Evolutionary conservation across 1,140 invertebrate species (phyloP), one percentile per base, ranked within the genome.

Genomic region (Odontomachus brunneus): DNA sequence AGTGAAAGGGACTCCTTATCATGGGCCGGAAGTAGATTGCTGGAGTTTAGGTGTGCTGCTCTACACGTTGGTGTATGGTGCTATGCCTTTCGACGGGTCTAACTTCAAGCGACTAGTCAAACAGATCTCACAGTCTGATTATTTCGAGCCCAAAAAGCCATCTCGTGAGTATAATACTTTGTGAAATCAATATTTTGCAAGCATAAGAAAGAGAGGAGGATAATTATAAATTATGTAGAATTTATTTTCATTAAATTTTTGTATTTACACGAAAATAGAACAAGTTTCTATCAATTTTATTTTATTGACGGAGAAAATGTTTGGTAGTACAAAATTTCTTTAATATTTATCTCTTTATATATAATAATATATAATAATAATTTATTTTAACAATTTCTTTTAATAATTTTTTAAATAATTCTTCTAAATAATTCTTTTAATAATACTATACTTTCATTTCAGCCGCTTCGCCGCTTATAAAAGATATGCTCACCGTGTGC

Each of bases 41-140:
- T 99, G 99, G 99, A 99, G 98, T 22, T 94, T 99, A 65, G 99
- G 99, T 73, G 99, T 99, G 53, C 95, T 99, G 22, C 94, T 99
- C 0, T 99, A 99, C 91, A 99, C 99, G 33, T 95, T 99, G 90
- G 99, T 99, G 62, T 99, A 99, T 94, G 99, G 99, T 89, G 98
- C 99, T 85, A 99, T 99, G 99, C 99, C 99, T 29, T 99, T 99
- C 93, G 99, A 99, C 95, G 99, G 99, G 67, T 98, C 98, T 75
- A 99, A 99, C 95, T 99, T 99, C 92, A 99, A 99, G 92, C 96
- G 97, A 89, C 96, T 99, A 88, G 98, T 99, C 66, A 97, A 98
- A 94, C 99, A 99, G 94, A 99, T 99, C 90, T 99, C 98, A 78
- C 96, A 97, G 91, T 98, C 98, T 3, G 98, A 99, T 93, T 99